Conservation (phyloP, 2,113 vertebrate species). For the Arizona elegans region DNA sequence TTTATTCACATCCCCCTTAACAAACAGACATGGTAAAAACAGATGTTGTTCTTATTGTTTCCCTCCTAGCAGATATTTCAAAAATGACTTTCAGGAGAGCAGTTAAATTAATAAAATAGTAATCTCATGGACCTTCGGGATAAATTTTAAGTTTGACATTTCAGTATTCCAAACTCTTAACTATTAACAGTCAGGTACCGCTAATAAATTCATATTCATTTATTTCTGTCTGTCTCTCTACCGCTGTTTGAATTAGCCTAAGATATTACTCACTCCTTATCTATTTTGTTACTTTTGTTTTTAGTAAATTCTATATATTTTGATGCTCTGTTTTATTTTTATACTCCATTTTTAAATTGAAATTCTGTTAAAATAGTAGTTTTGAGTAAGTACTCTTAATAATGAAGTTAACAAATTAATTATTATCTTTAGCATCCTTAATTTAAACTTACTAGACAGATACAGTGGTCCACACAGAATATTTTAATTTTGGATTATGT, state of each 20-base stretch:
- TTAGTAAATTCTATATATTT: neutral
- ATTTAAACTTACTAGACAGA: neutral
- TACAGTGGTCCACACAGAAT: neutral
- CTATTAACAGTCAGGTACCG: neutral
- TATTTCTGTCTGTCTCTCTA: neutral
- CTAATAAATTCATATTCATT: neutral
- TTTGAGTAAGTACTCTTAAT: neutral
- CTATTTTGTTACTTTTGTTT: neutral
- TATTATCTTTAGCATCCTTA: neutral
- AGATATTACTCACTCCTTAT: neutral
- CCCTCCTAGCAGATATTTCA: neutral
- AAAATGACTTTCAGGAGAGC: neutral
- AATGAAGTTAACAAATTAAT: neutral
- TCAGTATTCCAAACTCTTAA: neutral
- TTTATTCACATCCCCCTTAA: neutral
- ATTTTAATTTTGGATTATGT: neutral
- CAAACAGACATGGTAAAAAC: neutral
- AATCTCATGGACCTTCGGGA: neutral
- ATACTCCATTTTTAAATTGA: neutral
- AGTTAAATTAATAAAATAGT: neutral
- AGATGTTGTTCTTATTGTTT: neutral
- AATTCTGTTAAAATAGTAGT: neutral
- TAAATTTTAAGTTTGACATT: neutral
- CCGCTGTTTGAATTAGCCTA: neutral
- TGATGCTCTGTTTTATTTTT: neutral